Base-by-base conservation (phyloP, 1,140 invertebrate species). In the Zeugodacus cucurbitae region DNA sequence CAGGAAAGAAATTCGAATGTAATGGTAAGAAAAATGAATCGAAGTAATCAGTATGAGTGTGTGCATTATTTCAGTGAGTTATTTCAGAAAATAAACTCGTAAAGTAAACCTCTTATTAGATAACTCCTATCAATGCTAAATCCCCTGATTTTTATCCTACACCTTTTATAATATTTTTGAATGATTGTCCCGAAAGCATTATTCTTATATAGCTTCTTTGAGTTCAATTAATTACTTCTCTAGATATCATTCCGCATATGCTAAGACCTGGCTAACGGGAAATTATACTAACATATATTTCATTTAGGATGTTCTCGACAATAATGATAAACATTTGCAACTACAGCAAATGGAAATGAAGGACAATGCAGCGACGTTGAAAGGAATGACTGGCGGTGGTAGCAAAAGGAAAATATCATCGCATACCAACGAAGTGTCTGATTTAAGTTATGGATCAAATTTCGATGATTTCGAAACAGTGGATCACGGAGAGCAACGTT, bases 261-360 rank as follows among this genome's bases (percentile, higher is more conserved):
- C 3, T 54, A 54, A 54, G 11, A 20, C 14, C 48, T 54, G 48
- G 14, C 48, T 14, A 54, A 54, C 10, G 5, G 48, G 17, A 54
- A 54, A 32, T 64, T 44, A n/a, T 70, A 26, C 41, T 88, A 67
- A 26, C 29, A 70, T 20, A 48, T 78, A 74, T 88, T 88, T 78
- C 14, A 11, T 87, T 87, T 64, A 10, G 91, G 89, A 90, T 74
- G 74, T 48, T 26, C 74, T 82, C 48, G 32, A 90, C 29, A 87
- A 90, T 89, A 91, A 92, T 90, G 91, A 92, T 91, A 92, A 92
- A 89, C 91, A 90, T 48, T 91, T 91, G 88, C 67, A 90, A 59
- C 91, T 91, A 88, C 67, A 87, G 90, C 89, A 90, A 88, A 91
- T 91, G 91, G 91, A 92, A 92, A 92, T 92, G 91, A 92, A 90